These are phyloP conservation scores for Lepeophtheirus salmonis DNA, from an alignment of 1,140 invertebrate genomes.

Conservation along the genomic window DNA sequence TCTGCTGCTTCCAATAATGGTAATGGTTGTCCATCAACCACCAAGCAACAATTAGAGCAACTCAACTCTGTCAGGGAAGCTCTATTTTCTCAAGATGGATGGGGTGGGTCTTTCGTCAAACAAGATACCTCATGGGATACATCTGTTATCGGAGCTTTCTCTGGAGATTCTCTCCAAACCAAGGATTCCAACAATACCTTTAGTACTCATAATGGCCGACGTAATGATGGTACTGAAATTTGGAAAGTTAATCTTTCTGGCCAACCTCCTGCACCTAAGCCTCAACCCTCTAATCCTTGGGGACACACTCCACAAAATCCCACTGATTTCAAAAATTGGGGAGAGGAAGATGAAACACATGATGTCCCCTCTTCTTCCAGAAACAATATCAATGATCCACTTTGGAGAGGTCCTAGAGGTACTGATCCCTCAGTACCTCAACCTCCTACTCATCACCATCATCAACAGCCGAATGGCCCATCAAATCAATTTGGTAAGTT, in stretches of 20 bases:
- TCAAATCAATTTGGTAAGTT: not conserved
- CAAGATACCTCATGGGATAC: constrained; percentile 12
- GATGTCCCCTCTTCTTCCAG: too few relatives aligned
- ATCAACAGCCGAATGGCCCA: not conserved
- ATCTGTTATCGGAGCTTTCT: not conserved
- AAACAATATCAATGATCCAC: too few relatives aligned
- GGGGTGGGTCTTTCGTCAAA: constrained; percentile 13
- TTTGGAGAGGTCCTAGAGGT: too few relatives aligned
- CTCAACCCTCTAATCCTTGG: constrained; percentile 5
- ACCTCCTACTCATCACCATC: too few relatives aligned
- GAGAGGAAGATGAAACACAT: constrained; percentile 10
- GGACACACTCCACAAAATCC: constrained; percentile 8
- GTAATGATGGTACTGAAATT: constrained; percentile 15
- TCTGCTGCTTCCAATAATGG: not conserved
- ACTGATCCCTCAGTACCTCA: too few relatives aligned
- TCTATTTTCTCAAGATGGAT: constrained; percentile 11
- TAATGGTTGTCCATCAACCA: too few relatives aligned
- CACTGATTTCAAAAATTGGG: constrained; percentile 15
- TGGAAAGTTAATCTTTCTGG: constrained; percentile 14
- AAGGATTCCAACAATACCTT: constrained; percentile 2
- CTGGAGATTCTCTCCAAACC: not conserved
- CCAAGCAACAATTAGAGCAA: constrained; percentile 6
- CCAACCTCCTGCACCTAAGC: not conserved
- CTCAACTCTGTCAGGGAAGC: constrained; percentile 14
- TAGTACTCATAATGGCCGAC: not conserved